phyloP scores from a whole-genome alignment of 2,888 invertebrate species.

The Cylloceria caligata region DNA sequence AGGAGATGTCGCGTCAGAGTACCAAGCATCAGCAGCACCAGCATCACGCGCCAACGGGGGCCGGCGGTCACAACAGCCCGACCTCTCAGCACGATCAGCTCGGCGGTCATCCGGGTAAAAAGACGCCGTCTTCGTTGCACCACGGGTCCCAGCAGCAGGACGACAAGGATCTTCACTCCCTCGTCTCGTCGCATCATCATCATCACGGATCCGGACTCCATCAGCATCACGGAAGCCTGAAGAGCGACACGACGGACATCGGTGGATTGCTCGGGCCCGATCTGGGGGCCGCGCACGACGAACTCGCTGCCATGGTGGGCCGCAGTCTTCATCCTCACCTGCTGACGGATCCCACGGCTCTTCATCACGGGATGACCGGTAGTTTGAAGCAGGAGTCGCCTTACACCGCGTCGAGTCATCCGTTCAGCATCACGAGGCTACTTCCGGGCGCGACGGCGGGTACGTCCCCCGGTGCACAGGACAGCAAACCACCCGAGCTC shows the following conservation, averaged over 20 bases:
- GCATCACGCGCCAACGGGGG: slow-evolving; percentile 80
- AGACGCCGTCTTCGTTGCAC: slow-evolving; percentile 86
- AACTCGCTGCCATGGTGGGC: slow-evolving; percentile 88
- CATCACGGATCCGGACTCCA: slow-evolving; percentile 81
- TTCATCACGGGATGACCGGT: slow-evolving; percentile 86
- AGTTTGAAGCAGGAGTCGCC: slow-evolving; percentile 93
- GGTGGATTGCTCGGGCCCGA: slow-evolving; percentile 81
- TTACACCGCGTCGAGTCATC: slow-evolving; percentile 94
- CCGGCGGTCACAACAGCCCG: slow-evolving; percentile 81
- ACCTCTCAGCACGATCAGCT: slow-evolving; percentile 80
- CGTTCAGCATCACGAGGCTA: slow-evolving; percentile 97
- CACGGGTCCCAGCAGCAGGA: slow-evolving; percentile 84
- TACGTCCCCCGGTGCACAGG: slow-evolving; percentile 80
- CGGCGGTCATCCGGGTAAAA: slow-evolving; percentile 83
- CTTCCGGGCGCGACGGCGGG: slow-evolving; percentile 94
- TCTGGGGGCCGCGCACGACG: slow-evolving; percentile 85
- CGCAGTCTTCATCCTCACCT: slow-evolving; percentile 87
- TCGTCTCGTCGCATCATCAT: slow-evolving; percentile 88
- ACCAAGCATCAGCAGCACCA: slow-evolving; percentile 88
- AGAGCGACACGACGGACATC: slow-evolving; percentile 79
- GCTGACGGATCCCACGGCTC: slow-evolving; percentile 85
- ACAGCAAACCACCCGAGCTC: slow-evolving; percentile 88
- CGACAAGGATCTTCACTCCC: slow-evolving; percentile 87
- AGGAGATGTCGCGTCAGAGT: slow-evolving; percentile 92
- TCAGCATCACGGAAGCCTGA: slow-evolving; percentile 75